Evolutionary conservation across 2,113 vertebrate genomes (phyloP), one percentile per base, ranked within the genome.

Genomic region (Vidua macroura): DNA sequence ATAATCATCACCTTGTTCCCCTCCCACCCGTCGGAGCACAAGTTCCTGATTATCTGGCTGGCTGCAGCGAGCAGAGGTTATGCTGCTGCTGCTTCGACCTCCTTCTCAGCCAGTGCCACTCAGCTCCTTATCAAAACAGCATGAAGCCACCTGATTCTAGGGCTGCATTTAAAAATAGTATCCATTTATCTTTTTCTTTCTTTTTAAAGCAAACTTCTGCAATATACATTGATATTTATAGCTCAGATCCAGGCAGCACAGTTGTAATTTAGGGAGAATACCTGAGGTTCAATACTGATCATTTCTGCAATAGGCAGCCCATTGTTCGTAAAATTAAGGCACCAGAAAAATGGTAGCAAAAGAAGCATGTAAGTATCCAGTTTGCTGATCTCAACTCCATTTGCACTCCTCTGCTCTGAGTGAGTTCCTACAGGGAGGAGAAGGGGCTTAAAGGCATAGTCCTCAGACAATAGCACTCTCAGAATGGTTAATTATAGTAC

Each of bases 401-500:
- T 94, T 93, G 55, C 83, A 86, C 62, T 90, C 41, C 46, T 51
- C 64, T 93, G 74, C 79, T 90, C 72, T 9, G 28, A 96, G 90
- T 88, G 94, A 93, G 94, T 68, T 96, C 93, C 90, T 96, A 81
- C 68, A 90, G 83, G 90, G 93, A 91, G 74, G 58, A 95, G 79
- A 94, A 91, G 56, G 72, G 41, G 85, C 73, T 97, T 96, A 96
- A 95, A 95, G 92, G 64, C 79, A 90, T 67, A 87, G 90, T 86
- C 76, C 69, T 95, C 83, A 96, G 93, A 96, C 88, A 94, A 96
- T 94, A 94, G 73, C 60, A 75, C 76, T 80, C 85, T 95, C 85
- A 93, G 83, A 96, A 95, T 70, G n/a, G 79, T 86, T 96, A 97
- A 97, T 97, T 96, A 95, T 90, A 94, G 86, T 73, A 93, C 83